Evolutionary conservation across 2,113 vertebrate species (phyloP), one percentile per base, ranked within the genome.

Genomic region (Galeopterus variegatus): DNA sequence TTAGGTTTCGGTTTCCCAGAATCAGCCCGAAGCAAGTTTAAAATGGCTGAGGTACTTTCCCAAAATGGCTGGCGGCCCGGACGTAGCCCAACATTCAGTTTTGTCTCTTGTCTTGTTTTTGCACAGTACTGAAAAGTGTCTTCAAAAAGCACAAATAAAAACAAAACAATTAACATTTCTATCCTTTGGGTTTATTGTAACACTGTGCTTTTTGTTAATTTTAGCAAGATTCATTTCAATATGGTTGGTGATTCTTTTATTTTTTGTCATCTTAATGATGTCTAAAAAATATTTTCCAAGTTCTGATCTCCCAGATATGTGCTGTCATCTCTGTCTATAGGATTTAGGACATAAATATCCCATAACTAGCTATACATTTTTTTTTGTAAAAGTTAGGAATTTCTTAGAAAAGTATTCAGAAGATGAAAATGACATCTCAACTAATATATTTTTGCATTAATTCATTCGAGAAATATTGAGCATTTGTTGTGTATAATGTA

Each of bases 21-120:
- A n/a, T n/a, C n/a, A n/a, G n/a, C n/a, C n/a, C n/a, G n/a, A n/a
- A n/a, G n/a, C n/a, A n/a, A n/a, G n/a, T n/a, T n/a, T n/a, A n/a
- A n/a, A n/a, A n/a, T n/a, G n/a, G n/a, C n/a, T n/a, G n/a, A n/a
- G n/a, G n/a, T n/a, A n/a, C n/a, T n/a, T n/a, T n/a, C n/a, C n/a
- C n/a, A n/a, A n/a, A n/a, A n/a, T n/a, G n/a, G n/a, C n/a, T n/a
- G n/a, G n/a, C n/a, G n/a, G n/a, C n/a, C n/a, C n/a, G n/a, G n/a
- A n/a, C n/a, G n/a, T n/a, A n/a, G n/a, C n/a, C n/a, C n/a, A n/a
- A n/a, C n/a, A n/a, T 14, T 88, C 31, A 26, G 19, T 65, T 80
- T 92, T 83, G 3, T 50, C 19, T 87, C 72, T 86, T 75, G 60
- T 50, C 67, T 54, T 62, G 52, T 82, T 88, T 90, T 94, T 64